phyloP scores from a whole-genome alignment of 2,113 vertebrate genomes.

The Lonchura striata region DNA sequence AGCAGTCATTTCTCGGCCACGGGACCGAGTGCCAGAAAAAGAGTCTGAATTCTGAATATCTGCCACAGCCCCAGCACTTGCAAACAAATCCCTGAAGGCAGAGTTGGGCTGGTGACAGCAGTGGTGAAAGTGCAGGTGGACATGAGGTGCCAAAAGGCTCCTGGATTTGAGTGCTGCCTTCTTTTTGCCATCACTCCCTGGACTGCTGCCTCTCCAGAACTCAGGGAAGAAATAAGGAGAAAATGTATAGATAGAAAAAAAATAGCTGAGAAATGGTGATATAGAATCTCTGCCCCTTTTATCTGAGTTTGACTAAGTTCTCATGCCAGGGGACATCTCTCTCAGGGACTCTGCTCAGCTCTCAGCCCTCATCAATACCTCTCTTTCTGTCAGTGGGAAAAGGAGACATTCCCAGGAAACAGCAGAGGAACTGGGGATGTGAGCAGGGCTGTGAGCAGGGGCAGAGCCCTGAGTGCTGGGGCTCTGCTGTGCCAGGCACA shows the following conservation, averaged over 20 bases:
- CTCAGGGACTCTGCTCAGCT: background rate
- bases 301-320: background rate
- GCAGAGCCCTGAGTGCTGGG: background rate
- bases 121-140: background rate
- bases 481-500: background rate
- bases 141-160: fast-evolving
- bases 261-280: background rate
- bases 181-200: background rate
- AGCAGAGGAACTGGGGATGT: background rate
- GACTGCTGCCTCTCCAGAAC: background rate
- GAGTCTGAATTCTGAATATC: background rate
- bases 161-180: background rate
- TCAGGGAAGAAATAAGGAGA: background rate
- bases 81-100: background rate
- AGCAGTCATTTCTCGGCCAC: background rate
- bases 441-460: background rate
- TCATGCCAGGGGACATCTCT: background rate
- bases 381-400: background rate
- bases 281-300: background rate
- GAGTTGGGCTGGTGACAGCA: background rate
- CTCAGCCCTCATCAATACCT: background rate
- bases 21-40: background rate
- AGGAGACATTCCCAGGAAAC: background rate
- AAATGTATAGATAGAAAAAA: fast-evolving
- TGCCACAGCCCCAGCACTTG: background rate